A percentile compares a stretch with the other conserved stretches of the same genome.
Evolutionary conservation across 2,888 invertebrate species (phyloP).

Genomic region (Tiliacea citrago): DNA sequence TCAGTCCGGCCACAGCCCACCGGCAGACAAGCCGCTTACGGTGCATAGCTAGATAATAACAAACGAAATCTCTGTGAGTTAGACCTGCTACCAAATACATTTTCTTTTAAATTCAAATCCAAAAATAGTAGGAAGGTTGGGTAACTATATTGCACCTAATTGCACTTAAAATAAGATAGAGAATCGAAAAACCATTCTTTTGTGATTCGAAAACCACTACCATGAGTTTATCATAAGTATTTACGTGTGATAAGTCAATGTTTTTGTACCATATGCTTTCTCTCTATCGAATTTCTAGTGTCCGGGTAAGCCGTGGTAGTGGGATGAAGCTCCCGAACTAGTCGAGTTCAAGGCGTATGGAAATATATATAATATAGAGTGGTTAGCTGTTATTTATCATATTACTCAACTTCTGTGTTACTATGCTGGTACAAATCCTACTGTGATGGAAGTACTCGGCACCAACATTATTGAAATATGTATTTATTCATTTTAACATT

Average conservation of each 20-base stretch:
- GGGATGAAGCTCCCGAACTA: conserved; percentile 61
- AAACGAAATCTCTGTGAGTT: conserved; percentile 59
- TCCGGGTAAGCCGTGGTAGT: conserved; percentile 69
- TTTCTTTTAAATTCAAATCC: conserved; percentile 71
- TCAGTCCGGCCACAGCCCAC: conserved; percentile 16
- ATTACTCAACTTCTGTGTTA: conserved; percentile 66
- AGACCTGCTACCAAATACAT: conserved; percentile 76
- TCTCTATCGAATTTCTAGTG: conserved; percentile 66
- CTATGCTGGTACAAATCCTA: conserved; percentile 70
- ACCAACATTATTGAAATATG: conserved; percentile 69
- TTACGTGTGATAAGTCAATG: conserved; percentile 60
- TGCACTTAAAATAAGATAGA: conserved; percentile 80
- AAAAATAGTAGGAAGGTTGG: conserved; percentile 77
- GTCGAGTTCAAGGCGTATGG: conserved; percentile 62
- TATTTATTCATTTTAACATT: conserved; percentile 70
- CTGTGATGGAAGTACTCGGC: conserved; percentile 70
- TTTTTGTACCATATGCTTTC: conserved; percentile 69
- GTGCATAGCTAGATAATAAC: conserved; percentile 75
- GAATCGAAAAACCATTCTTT: conserved; percentile 68
- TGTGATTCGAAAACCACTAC: conserved; percentile 64
- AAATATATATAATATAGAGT: conserved; percentile 56
- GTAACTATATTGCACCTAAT: conserved; percentile 78
- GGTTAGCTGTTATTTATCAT: conserved; percentile 68
- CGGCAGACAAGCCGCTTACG: conserved; percentile 65
- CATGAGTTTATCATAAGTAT: conserved; percentile 66